phyloP scores from a whole-genome alignment of 1,140 invertebrate species.

The Ephestia elutella region DNA sequence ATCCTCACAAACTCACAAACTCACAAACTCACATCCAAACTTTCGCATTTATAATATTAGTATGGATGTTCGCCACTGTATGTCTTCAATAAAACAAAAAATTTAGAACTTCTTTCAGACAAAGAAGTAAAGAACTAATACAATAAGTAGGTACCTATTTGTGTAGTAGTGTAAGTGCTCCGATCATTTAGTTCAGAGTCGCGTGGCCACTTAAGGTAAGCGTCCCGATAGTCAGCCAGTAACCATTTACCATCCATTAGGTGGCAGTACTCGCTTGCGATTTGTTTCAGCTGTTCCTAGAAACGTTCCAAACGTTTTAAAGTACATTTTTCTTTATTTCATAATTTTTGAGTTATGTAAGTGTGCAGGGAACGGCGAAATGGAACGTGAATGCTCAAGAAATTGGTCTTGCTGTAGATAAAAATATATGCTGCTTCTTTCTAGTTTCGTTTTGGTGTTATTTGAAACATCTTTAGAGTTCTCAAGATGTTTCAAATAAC shows the following conservation, averaged over 20 bases:
- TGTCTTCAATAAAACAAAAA: too few species aligned
- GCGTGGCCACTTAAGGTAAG: slow-evolving; percentile 14
- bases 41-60: too few species aligned
- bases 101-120: too few species aligned
- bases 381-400: slow-evolving; percentile 11
- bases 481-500: too few species aligned
- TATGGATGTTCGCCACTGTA: too few species aligned
- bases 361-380: slow-evolving; percentile 11
- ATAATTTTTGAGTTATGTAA: slow-evolving; percentile 39
- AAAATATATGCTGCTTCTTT: background rate
- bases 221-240: slow-evolving; percentile 2
- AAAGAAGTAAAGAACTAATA: too few species aligned
- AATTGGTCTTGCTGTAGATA: slow-evolving; percentile 2
- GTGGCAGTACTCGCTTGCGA: slow-evolving; percentile 22
- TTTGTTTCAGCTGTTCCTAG: slow-evolving; percentile 39
- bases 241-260: slow-evolving; percentile 29
- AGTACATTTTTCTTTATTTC: slow-evolving; percentile 42
- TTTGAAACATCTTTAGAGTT: too few species aligned
- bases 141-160: too few species aligned
- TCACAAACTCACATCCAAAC: too few species aligned
- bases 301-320: slow-evolving; percentile 28
- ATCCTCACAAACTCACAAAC: too few species aligned
- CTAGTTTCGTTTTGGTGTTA: too few species aligned
- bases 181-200: slow-evolving; percentile 1
- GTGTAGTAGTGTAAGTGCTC: background rate